Base-by-base conservation (phyloP, 2,113 vertebrate genomes). In the Sakesphorus luctuosus region DNA sequence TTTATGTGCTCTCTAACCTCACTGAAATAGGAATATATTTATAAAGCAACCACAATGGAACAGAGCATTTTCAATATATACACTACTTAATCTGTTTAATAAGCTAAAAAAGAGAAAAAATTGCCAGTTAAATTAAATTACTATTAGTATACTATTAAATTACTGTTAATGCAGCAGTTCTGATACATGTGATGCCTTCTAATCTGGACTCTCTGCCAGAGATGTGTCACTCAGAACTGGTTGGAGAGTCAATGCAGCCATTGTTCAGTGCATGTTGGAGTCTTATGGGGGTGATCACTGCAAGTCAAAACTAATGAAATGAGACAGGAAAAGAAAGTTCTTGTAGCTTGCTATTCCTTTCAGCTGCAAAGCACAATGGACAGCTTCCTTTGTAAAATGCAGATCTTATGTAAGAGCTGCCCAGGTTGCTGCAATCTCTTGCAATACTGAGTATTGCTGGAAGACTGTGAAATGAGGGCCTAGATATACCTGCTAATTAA, bases 1-100 rank as follows among this genome's bases (percentile, higher is more conserved):
- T 97, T 98, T 96, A 97, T 97, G 75, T 96, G 92, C 91, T 97
- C 93, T 97, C 94, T 96, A 95, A 97, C 96, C 95, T 91, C 80
- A 84, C 44, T 94, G 86, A 97, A 96, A 96, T 90, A 97, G 68
- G 95, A 97, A 96, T 85, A 89, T 97, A 94, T 96, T 97, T 96
- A 79, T 96, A 97, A 97, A 97, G 93, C 94, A 90, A 87, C 92
- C 85, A 93, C 53, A 94, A 81, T 86, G 95, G 83, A 97, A 96
- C 92, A 79, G 88, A 84, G 29, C 67, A 65, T 94, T 97, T 94
- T 97, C 87, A 95, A 81, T 92, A 87, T 83, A 75, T 75, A 80
- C 40, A 75, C 24, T 76, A 65, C 93, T 89, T 92, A 84, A 90
- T 96, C 71, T 92, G 47, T 95, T 94, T 92, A 89, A 89, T 80